Percentiles rank a stretch among this genome's conserved stretches.
Conservation (phyloP, 2,888 invertebrate species). For the Drosophila macrospina region DNA sequence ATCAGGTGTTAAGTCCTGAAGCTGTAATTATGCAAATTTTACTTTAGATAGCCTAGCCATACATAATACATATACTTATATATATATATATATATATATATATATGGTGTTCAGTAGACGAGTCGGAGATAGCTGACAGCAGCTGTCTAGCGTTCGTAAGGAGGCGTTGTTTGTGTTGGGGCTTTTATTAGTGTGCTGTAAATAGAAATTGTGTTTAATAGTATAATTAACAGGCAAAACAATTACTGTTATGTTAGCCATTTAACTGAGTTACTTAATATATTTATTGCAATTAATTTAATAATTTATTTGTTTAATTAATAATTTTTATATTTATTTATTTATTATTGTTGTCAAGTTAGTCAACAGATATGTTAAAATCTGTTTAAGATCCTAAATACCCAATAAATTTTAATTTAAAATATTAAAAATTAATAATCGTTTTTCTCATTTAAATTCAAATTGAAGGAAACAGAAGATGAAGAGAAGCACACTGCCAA, state of each 20-base stretch:
- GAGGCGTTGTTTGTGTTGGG: conserved; percentile 34
- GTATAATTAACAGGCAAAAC: conserved; percentile 60
- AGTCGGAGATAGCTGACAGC: conserved; percentile 31
- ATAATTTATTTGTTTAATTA: conserved; percentile 37
- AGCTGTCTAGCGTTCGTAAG: conserved; percentile 13
- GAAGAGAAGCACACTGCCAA: no score
- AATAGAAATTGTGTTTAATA: conserved; percentile 70
- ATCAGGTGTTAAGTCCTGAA: conserved; percentile 42
- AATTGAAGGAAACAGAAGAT: background rate
- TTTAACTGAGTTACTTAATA: conserved; percentile 59
- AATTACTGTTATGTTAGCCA: conserved; percentile 71
- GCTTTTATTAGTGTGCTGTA: conserved; percentile 69
- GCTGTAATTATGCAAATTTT: conserved; percentile 77
- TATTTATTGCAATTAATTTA: conserved; percentile 46
- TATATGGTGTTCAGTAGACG: conserved; percentile 35
- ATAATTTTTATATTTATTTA: conserved; percentile 49
- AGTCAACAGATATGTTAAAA: conserved; percentile 46
- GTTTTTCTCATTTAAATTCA: background rate
- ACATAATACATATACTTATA: conserved; percentile 18
- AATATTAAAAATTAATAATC: background rate
- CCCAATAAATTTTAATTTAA: conserved; percentile 55
- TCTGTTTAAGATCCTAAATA: conserved; percentile 51
- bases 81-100: conserved; percentile 31
- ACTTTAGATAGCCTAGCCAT: conserved; percentile 69
- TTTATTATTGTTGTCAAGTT: conserved; percentile 60